Base-by-base conservation (phyloP, 2,797 vertebrate genomes). In the Champsocephalus gunnari region DNA sequence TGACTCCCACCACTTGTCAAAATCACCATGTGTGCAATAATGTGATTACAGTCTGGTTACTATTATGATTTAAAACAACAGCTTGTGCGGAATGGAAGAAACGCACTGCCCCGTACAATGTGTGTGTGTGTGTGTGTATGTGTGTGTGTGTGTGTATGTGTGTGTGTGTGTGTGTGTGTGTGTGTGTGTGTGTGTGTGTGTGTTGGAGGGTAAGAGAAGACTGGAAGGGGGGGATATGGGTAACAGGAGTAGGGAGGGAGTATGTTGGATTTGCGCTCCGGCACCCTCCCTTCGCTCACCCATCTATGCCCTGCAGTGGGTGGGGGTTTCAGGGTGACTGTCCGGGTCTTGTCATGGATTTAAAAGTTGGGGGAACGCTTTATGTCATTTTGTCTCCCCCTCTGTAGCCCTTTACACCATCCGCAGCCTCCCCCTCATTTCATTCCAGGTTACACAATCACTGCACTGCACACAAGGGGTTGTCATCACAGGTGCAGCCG, bases 61-160 rank as follows among this genome's bases (percentile, higher is more conserved):
- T 97, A 97, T 98, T 97, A 97, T 97, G 96, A 97, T 97, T 97
- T 97, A 96, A 96, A 97, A 97, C 96, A 97, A 97, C 95, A 96
- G 96, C 95, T 96, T 97, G 95, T 96, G 96, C 28, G 55, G 83
- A 90, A 86, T 96, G 95, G 94, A 95, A 96, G 95, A 95, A 96
- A 96, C 93, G 93, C 94, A 95, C 94, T 92, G 94, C 90, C 93
- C 85, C 63, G 73, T 73, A 84, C 60, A 86, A 65, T 74, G 50
- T 76, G 81, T 94, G 94, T 88, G 92, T 92, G 88, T 21, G 68
- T 68, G 73, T 69, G 62, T 66, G 71, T 61, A 62, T 63, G 73
- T 65, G 95, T 95, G 94, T 88, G 93, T 72, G 69, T 58, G 55
- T 72, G 61, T 75, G 66, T 71, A 58, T 75, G 64, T 70, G 85